Conservation (phyloP, 2,113 vertebrate genomes). For the Ammospiza nelsoni region DNA sequence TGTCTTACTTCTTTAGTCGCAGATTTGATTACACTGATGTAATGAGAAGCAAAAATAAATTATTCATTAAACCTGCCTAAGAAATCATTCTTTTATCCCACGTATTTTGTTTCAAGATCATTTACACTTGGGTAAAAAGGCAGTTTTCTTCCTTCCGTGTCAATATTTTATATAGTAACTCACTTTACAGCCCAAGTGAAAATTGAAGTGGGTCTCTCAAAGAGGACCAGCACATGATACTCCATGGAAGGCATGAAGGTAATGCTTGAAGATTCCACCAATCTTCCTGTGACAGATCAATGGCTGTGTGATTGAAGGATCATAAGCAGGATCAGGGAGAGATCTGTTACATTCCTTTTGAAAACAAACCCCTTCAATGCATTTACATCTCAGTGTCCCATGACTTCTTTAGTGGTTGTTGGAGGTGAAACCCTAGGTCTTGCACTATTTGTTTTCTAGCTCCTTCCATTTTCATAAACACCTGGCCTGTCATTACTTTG, state of each 20-base stretch:
- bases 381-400: neutral
- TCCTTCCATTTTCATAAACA: neutral
- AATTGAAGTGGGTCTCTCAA: neutral
- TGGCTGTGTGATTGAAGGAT: neutral
- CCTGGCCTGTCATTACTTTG: neutral
- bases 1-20: slow-evolving; percentile 27
- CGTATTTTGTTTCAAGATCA: slow-evolving; percentile 66
- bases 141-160: slow-evolving; percentile 8
- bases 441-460: neutral
- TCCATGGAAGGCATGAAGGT: neutral
- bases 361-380: neutral
- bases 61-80: slow-evolving; percentile 43
- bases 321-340: fast-evolving
- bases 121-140: slow-evolving; percentile 35
- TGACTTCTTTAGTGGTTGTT: neutral
- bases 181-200: slow-evolving; percentile 13
- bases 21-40: slow-evolving; percentile 53
- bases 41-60: slow-evolving; percentile 53
- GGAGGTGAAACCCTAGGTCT: neutral
- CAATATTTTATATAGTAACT: slow-evolving; percentile 44
- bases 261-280: neutral
- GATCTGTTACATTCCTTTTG: neutral
- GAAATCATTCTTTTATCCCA: neutral
- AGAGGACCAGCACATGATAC: neutral
- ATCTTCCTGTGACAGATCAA: neutral